These are phyloP conservation scores for Halcyon senegalensis DNA, from an alignment of 2,113 vertebrate genomes.

Conservation along the genomic window DNA sequence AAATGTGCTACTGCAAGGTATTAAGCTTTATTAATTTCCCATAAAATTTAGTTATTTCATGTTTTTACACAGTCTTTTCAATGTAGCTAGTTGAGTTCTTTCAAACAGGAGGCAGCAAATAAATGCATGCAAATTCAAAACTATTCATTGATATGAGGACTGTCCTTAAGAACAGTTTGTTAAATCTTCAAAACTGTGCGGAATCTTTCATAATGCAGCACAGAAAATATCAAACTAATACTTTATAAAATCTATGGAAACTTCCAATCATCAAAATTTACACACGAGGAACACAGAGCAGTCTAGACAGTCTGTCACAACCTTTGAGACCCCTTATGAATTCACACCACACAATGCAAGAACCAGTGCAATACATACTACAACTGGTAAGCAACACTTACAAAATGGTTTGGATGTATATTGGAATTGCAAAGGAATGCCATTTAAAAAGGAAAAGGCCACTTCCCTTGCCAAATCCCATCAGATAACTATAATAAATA, in stretches of 20 bases:
- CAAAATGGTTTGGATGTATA: constrained; percentile 64
- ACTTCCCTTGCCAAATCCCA: background rate
- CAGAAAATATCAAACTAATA: background rate
- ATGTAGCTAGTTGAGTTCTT: background rate
- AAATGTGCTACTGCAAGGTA: background rate
- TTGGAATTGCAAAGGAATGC: background rate
- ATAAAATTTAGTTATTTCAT: background rate
- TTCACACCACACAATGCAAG: constrained; percentile 47
- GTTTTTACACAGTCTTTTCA: constrained; percentile 4
- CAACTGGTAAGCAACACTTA: constrained; percentile 41
- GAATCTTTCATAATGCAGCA: background rate
- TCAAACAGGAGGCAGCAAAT: background rate
- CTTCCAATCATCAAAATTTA: background rate
- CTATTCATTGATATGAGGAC: background rate
- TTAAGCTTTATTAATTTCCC: background rate
- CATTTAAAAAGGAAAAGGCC: background rate
- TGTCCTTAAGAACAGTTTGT: background rate
- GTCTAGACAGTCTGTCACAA: background rate
- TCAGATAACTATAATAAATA: background rate
- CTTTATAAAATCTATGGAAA: background rate
- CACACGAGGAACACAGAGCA: background rate
- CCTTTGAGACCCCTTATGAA: background rate
- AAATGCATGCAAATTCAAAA: constrained; percentile 9
- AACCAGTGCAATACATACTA: background rate
- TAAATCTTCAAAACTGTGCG: background rate